These are phyloP conservation scores for Monochamus saltuarius DNA, from an alignment of 1,140 invertebrate species.

Conservation along the genomic window DNA sequence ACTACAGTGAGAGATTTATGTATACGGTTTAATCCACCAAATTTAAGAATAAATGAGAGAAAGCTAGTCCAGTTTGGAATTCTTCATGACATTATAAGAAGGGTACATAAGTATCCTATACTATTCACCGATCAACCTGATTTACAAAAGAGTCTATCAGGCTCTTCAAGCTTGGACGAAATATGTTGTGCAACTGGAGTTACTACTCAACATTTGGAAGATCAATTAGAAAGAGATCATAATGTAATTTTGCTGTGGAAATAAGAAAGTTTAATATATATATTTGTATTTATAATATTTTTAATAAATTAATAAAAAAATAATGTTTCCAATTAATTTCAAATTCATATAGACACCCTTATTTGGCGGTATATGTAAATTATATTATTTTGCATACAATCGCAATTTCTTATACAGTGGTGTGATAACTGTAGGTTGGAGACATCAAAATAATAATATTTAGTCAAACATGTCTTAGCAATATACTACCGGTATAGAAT, in stretches of 20 bases:
- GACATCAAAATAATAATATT: too few relatives aligned
- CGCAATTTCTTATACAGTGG: too few relatives aligned
- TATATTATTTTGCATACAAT: too few relatives aligned
- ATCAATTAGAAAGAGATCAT: conserved; percentile 82
- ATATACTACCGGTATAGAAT: too few relatives aligned
- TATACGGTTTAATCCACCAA: conserved; percentile 73
- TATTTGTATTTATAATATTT: too few relatives aligned
- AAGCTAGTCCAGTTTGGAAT: conserved; percentile 89
- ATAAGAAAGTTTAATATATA: too few relatives aligned
- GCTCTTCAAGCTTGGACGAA: conserved; percentile 79
- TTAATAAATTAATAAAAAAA: too few relatives aligned
- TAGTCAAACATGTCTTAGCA: too few relatives aligned
- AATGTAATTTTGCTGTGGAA: conserved; percentile 84
- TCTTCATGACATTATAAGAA: conserved; percentile 79
- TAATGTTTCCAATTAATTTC: too few relatives aligned
- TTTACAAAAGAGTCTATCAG: conserved; percentile 74
- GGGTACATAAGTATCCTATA: conserved; percentile 78
- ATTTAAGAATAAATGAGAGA: conserved; percentile 75
- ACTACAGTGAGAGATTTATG: conserved; percentile 84
- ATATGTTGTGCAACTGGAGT: conserved; percentile 87
- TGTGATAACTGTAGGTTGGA: too few relatives aligned
- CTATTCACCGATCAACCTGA: conserved; percentile 54
- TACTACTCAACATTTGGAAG: conserved; percentile 77
- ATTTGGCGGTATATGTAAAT: too few relatives aligned
- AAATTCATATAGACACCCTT: too few relatives aligned